Conservation (phyloP, 2,797 vertebrate genomes). For the Pelobates cultripes region DNA sequence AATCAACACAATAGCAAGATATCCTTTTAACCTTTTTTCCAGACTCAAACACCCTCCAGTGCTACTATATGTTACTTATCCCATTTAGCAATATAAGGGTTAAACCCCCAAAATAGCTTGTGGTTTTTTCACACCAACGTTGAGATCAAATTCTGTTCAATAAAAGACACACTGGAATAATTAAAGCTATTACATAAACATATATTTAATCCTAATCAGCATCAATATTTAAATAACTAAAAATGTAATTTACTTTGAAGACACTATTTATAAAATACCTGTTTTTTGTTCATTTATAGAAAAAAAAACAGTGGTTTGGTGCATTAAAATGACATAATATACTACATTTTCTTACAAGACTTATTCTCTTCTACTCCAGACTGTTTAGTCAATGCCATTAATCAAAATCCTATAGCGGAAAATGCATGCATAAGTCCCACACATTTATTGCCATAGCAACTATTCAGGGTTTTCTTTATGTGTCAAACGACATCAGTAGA, state of each 20-base stretch:
- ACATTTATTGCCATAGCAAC: constrained; percentile 99
- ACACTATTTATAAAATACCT: constrained; percentile 44
- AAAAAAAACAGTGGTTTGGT: constrained; percentile 26
- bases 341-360: constrained; percentile 60
- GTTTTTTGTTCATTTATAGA: constrained; percentile 50
- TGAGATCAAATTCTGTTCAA: constrained; percentile 3
- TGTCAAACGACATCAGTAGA: constrained; percentile 98
- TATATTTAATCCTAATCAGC: constrained; percentile 60
- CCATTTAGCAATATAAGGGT: neutral
- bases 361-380: constrained; percentile 73
- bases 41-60: neutral
- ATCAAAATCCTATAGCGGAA: constrained; percentile 95
- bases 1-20: constrained; percentile 70
- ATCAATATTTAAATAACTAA: constrained; percentile 68
- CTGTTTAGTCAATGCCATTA: constrained; percentile 90
- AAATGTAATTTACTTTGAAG: constrained; percentile 61
- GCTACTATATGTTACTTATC: neutral
- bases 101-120: neutral
- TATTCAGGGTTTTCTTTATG: constrained; percentile 98
- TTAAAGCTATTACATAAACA: constrained; percentile 41
- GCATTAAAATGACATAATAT: constrained; percentile 52
- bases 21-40: constrained; percentile 28
- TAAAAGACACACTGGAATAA: neutral
- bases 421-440: constrained; percentile 99
- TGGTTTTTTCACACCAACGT: neutral